phyloP scores from a whole-genome alignment of 2,888 invertebrate species.

The Lithophane ornitopus region DNA sequence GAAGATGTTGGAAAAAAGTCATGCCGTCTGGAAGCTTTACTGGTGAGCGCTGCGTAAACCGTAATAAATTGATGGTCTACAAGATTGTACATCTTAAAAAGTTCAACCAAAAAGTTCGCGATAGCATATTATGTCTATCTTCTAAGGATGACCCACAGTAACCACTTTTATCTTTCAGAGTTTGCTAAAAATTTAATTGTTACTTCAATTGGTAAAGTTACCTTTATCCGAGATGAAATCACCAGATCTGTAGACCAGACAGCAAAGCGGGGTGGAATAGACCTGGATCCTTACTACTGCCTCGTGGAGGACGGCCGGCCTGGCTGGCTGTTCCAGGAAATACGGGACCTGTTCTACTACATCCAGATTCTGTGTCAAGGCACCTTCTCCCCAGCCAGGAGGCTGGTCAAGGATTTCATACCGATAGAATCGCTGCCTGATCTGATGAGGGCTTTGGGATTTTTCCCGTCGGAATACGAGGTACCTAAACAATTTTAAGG shows the following conservation, averaged over 20 bases:
- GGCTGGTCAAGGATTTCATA: conserved; percentile 91
- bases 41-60: too few relatives aligned
- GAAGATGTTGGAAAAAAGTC: too few relatives aligned
- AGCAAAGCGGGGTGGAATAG: conserved; percentile 88
- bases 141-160: too few relatives aligned
- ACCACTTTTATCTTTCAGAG: too few relatives aligned
- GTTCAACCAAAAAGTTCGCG: too few relatives aligned
- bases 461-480: conserved; percentile 94
- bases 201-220: background rate
- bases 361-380: conserved; percentile 94
- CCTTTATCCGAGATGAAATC: conserved; percentile 2
- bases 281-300: conserved; percentile 93
- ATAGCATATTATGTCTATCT: too few relatives aligned
- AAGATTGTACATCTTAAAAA: too few relatives aligned
- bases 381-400: conserved; percentile 91
- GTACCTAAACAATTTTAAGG: conserved; percentile 76
- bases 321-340: conserved; percentile 93
- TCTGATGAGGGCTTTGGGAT: conserved; percentile 94
- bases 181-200: too few relatives aligned
- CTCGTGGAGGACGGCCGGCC: conserved; percentile 93
- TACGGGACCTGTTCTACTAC: conserved; percentile 94
- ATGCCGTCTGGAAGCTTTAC: too few relatives aligned
- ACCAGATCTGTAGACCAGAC: conserved; percentile 88
- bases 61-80: too few relatives aligned
- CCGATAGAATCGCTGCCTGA: conserved; percentile 93